Conservation (phyloP, 2,797 vertebrate species). For the Mormyrops attenuatus region DNA sequence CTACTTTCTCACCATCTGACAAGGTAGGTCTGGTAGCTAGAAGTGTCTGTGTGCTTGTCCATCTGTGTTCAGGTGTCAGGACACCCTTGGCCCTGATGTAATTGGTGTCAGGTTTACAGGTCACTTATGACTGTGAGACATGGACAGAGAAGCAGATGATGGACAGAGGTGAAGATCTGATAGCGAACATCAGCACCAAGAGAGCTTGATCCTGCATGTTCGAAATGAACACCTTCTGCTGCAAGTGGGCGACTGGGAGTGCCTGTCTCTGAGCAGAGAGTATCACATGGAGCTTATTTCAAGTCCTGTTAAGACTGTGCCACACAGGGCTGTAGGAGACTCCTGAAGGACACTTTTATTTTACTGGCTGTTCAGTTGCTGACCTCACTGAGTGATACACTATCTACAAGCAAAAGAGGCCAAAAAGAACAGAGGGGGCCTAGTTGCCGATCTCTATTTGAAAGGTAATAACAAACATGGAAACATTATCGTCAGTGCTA, state of each 20-base stretch:
- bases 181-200: not conserved
- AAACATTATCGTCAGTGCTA: not conserved
- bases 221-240: not conserved
- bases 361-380: not conserved
- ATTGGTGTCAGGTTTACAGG: not conserved
- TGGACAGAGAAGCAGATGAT: not conserved
- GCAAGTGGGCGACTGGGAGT: not conserved
- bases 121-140: not conserved
- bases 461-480: not conserved
- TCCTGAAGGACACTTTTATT: not conserved
- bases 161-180: not conserved
- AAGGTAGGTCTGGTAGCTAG: not conserved
- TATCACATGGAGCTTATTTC: not conserved
- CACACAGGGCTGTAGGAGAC: not conserved
- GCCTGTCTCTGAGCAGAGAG: not conserved
- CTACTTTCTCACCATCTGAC: not conserved
- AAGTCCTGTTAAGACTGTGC: slow-evolving; percentile 5
- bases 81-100: not conserved
- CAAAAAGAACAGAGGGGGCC: not conserved
- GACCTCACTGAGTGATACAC: not conserved
- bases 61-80: not conserved
- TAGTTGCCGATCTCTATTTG: not conserved
- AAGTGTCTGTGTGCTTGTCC: not conserved
- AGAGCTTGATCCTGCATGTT: not conserved
- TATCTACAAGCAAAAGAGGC: not conserved